Percentiles rank a stretch among this genome's conserved stretches.
Evolutionary conservation across 2,113 vertebrate genomes (phyloP).

Genomic region (Chaenocephalus aceratus): DNA sequence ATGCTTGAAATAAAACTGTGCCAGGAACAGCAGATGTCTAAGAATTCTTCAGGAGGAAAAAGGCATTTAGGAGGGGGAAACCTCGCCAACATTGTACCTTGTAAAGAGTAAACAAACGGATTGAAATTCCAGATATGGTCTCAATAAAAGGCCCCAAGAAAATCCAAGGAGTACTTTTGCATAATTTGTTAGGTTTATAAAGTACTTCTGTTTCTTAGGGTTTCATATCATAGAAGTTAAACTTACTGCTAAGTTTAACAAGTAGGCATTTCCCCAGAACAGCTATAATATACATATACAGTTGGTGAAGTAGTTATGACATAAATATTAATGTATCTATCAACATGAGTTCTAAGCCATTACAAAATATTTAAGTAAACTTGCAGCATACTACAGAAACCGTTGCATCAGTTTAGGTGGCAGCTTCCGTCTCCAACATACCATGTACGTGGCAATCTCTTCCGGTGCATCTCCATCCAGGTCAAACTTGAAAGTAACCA

Average conservation of each 20-base stretch:
- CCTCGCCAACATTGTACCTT: no score
- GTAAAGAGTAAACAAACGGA: background rate
- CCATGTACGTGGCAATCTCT: constrained; percentile 98
- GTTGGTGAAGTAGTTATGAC: background rate
- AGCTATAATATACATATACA: background rate
- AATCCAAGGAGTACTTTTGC: background rate
- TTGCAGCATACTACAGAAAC: constrained; percentile 9
- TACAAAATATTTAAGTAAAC: background rate
- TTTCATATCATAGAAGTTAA: background rate
- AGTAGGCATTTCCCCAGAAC: background rate
- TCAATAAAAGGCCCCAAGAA: background rate
- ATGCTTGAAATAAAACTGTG: background rate
- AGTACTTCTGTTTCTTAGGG: background rate
- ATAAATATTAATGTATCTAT: constrained; percentile 35
- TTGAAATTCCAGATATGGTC: background rate
- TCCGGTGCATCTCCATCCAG: constrained; percentile 96
- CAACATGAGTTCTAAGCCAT: constrained; percentile 14
- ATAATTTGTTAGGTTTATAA: background rate
- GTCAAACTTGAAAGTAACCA: constrained; percentile 99
- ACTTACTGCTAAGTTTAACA: background rate
- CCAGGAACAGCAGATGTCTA: background rate
- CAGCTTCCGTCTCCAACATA: constrained; percentile 64
- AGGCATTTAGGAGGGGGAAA: background rate
- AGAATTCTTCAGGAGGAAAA: background rate
- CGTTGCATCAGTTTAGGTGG: background rate